Conservation (phyloP, 1,140 invertebrate species). For the Temnothorax longispinosus region DNA sequence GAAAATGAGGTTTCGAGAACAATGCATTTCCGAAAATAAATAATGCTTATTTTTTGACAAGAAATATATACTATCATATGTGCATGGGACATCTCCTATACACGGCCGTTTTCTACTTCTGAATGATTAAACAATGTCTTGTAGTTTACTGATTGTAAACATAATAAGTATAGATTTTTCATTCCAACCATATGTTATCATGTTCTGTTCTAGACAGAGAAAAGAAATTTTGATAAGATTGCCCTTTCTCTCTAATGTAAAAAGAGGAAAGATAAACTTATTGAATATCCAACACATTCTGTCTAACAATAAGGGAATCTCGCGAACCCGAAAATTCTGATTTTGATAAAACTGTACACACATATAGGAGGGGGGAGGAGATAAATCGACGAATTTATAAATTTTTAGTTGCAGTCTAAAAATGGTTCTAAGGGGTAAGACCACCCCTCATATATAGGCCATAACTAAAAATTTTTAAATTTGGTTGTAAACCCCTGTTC, state of each 20-base stretch:
- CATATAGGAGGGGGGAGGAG: too few species aligned
- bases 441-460: too few species aligned
- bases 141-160: background rate
- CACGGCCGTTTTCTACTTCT: background rate
- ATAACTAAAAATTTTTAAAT: too few species aligned
- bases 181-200: background rate
- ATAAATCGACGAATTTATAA: too few species aligned
- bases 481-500: too few species aligned
- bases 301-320: background rate
- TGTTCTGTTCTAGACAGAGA: background rate
- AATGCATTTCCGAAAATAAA: background rate
- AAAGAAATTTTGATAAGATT: background rate
- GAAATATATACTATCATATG: background rate
- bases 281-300: background rate
- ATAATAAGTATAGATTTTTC: background rate
- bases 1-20: background rate
- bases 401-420: too few species aligned
- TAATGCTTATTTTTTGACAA: background rate
- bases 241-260: background rate
- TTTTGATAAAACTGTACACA: too few species aligned
- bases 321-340: too few species aligned
- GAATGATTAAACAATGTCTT: background rate
- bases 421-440: too few species aligned
- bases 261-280: background rate
- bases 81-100: background rate